Evolutionary conservation across 1,140 invertebrate genomes (phyloP).

Genomic region (Capitella teleta): DNA sequence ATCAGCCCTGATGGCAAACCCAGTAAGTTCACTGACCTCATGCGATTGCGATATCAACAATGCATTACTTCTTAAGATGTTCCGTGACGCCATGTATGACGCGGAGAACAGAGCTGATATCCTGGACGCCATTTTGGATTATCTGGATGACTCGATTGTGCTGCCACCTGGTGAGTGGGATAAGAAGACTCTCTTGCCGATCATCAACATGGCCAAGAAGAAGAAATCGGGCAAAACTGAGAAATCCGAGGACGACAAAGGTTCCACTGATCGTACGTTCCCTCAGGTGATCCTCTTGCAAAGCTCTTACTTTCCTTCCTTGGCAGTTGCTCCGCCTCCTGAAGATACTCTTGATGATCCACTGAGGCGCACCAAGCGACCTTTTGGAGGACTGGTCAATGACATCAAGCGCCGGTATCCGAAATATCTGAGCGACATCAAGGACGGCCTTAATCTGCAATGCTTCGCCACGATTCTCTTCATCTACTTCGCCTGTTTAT

Average conservation of each 20-base stretch:
- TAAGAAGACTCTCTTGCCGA: slow-evolving; percentile 74
- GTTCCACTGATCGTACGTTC: too few relatives aligned
- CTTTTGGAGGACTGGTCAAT: slow-evolving; percentile 76
- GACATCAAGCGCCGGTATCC: slow-evolving; percentile 79
- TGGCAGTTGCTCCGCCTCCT: too few relatives aligned
- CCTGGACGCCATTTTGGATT: slow-evolving; percentile 84
- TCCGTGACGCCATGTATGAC: slow-evolving; percentile 81
- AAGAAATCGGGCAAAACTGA: slow-evolving; percentile 19
- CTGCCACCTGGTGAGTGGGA: slow-evolving; percentile 92
- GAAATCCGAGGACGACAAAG: too few relatives aligned
- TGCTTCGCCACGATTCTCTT: slow-evolving; percentile 82
- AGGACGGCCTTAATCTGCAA: slow-evolving; percentile 74
- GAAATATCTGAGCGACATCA: slow-evolving; percentile 73
- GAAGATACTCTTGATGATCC: too few relatives aligned
- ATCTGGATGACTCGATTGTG: slow-evolving; percentile 88
- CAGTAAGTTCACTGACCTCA: slow-evolving; percentile 45
- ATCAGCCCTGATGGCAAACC: slow-evolving; percentile 89
- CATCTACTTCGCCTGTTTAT: slow-evolving; percentile 90
- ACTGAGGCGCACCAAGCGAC: slow-evolving; percentile 56
- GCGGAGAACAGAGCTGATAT: slow-evolving; percentile 74
- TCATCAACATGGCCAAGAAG: slow-evolving; percentile 57
- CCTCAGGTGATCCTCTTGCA: too few relatives aligned
- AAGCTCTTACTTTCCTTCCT: too few relatives aligned
- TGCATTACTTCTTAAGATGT: slow-evolving; percentile 53
- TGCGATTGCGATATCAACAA: too few relatives aligned